Base-by-base conservation (phyloP, 2,113 vertebrate genomes). In the Apteryx owenii region DNA sequence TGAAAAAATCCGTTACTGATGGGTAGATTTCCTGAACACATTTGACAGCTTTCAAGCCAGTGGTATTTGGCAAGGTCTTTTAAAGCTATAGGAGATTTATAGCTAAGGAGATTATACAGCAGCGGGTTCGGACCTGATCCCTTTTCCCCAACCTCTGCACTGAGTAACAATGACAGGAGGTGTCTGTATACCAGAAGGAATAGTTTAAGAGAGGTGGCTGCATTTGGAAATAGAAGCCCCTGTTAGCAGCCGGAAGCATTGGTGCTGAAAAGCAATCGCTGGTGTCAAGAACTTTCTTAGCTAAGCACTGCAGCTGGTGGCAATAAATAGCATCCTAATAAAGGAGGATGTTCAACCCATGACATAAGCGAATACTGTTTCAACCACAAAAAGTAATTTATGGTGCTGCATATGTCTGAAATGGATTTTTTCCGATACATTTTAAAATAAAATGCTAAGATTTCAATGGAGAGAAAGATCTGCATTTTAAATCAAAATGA, bases 281-380 rank as follows among this genome's bases (percentile, higher is more conserved):
- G 97, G 98, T 99, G 99, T 99, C 98, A 98, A 98, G 98, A 99
- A 98, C 98, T 98, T 98, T 98, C 99, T 98, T 98, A 98, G 98
- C 98, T 98, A 95, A 98, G 99, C 98, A 97, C 98, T 98, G 98
- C 99, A 99, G 99, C 98, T 99, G 99, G 98, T 98, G 98, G 98
- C 98, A 99, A 99, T 99, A 99, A 99, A 99, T 99, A 99, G 99
- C 98, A 95, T 98, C 98, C 98, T 98, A 98, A 98, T 98, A 99
- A 98, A 98, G 98, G 98, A 96, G 98, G 98, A 98, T 97, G 98
- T 97, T 98, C 97, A 97, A 62, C 94, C 94, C 95, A 93, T 98
- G 98, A 98, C 98, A 98, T 98, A 98, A 98, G 98, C 61, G 93
- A 98, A 97, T 97, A 98, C 98, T 97, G 98, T 98, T 98, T 98